These are phyloP conservation scores for Galago senegalensis DNA, from an alignment of 2,797 vertebrate genomes.

Conservation along the genomic window DNA sequence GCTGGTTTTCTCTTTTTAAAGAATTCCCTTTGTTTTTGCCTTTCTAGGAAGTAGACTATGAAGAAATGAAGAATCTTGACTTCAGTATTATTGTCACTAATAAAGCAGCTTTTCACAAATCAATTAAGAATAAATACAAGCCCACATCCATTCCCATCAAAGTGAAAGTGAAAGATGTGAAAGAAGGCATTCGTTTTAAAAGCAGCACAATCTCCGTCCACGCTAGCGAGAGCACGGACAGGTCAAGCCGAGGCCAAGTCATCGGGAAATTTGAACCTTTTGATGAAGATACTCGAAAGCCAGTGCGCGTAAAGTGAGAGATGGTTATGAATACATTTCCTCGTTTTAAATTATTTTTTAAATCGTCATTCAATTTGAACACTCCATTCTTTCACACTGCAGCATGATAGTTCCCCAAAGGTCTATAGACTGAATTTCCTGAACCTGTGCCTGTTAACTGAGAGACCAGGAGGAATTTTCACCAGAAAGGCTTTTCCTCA, in stretches of 20 bases:
- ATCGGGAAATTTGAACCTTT: constrained; percentile 92
- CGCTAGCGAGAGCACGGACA: constrained; percentile 90
- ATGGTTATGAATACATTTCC: not conserved
- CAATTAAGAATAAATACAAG: constrained; percentile 82
- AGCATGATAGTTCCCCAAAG: not conserved
- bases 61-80: constrained; percentile 91
- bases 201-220: constrained; percentile 89
- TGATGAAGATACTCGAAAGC: constrained; percentile 93
- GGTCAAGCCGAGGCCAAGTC: constrained; percentile 82
- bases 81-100: constrained; percentile 93
- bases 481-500: not conserved
- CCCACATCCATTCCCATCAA: constrained; percentile 90
- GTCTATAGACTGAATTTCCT: not conserved
- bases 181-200: constrained; percentile 92
- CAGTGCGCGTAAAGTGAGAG: constrained; percentile 91
- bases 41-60: constrained; percentile 93
- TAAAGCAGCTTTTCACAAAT: constrained; percentile 93
- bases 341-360: constrained; percentile 31
- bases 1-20: not conserved
- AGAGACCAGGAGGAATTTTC: not conserved
- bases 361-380: not conserved
- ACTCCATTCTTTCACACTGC: not conserved
- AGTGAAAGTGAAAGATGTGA: constrained; percentile 93
- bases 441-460: not conserved
- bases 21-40: constrained; percentile 10